Percentiles rank a stretch among this genome's conserved stretches.
Conservation (phyloP, 2,888 invertebrate species). For the Leptinotarsa haldemani region DNA sequence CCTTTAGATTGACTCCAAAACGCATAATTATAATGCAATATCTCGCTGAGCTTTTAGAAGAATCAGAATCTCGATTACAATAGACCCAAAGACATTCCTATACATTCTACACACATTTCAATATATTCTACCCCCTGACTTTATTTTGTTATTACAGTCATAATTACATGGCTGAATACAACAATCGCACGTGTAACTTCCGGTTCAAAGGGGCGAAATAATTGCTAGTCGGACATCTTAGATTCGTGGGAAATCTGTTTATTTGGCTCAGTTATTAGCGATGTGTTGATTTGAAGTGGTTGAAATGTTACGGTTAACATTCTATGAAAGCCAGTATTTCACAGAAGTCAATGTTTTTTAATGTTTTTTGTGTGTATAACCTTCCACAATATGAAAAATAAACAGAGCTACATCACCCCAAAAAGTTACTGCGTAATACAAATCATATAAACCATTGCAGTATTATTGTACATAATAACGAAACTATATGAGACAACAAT, state of each 20-base stretch:
- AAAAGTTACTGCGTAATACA: too few relatives aligned
- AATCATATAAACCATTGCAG: too few relatives aligned
- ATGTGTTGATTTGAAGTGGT: conserved; percentile 25
- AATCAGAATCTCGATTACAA: conserved; percentile 46
- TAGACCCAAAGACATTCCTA: conserved; percentile 42
- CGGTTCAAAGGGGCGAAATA: conserved; percentile 59
- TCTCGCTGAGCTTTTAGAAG: conserved; percentile 54
- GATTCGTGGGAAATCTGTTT: conserved; percentile 59
- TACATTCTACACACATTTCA: conserved; percentile 47
- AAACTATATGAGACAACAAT: too few relatives aligned
- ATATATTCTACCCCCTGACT: conserved; percentile 54
- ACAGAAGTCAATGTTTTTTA: too few relatives aligned
- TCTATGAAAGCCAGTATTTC: too few relatives aligned
- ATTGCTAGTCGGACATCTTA: conserved; percentile 58
- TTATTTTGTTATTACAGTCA: conserved; percentile 49
- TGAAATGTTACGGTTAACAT: not conserved
- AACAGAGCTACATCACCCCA: too few relatives aligned
- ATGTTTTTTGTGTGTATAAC: too few relatives aligned
- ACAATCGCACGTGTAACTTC: conserved; percentile 61
- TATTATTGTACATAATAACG: too few relatives aligned
- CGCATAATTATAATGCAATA: conserved; percentile 56
- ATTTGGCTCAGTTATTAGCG: conserved; percentile 28
- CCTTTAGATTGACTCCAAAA: conserved; percentile 43
- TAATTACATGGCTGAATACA: conserved; percentile 55
- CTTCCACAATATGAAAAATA: too few relatives aligned